Evolutionary conservation across 2,888 invertebrate genomes (phyloP).

Genomic region (Cephalotes varians): DNA sequence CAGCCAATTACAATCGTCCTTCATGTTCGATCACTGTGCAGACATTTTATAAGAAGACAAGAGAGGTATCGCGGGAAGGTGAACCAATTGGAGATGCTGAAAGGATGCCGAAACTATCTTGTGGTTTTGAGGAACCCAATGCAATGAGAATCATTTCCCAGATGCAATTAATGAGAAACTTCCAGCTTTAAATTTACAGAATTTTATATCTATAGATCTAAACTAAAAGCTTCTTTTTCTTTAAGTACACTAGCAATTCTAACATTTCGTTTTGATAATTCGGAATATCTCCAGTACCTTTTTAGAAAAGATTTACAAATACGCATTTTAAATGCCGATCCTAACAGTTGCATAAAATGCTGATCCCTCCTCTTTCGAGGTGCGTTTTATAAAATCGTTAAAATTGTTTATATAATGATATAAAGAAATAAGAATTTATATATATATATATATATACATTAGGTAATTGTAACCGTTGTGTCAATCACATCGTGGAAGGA

Average conservation of each 20-base stretch:
- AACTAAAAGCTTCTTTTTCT: background rate
- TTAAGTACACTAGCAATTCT: background rate
- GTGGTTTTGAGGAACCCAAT: conserved; percentile 8
- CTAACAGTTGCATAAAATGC: no score
- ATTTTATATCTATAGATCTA: background rate
- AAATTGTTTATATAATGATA: background rate
- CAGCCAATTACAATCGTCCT: conserved; percentile 50
- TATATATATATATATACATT: no score
- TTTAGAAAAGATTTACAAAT: background rate
- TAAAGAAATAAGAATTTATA: background rate
- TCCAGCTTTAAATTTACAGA: conserved; percentile 18
- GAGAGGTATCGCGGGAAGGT: background rate
- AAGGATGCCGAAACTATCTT: conserved; percentile 6
- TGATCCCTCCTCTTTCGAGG: no score
- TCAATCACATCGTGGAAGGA: background rate
- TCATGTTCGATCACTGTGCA: conserved; percentile 28
- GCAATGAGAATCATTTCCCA: conserved; percentile 12
- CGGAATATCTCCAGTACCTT: background rate
- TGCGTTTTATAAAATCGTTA: background rate
- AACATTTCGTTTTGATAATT: background rate
- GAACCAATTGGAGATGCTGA: conserved; percentile 18
- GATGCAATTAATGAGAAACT: conserved; percentile 33
- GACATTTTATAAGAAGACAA: background rate
- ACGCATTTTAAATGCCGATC: background rate
- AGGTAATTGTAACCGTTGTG: conserved; percentile 7